Percentiles rank a stretch among this genome's conserved stretches.
Conservation (phyloP, 1,140 invertebrate genomes). For the silkworm (Bombyx mori) region DNA sequence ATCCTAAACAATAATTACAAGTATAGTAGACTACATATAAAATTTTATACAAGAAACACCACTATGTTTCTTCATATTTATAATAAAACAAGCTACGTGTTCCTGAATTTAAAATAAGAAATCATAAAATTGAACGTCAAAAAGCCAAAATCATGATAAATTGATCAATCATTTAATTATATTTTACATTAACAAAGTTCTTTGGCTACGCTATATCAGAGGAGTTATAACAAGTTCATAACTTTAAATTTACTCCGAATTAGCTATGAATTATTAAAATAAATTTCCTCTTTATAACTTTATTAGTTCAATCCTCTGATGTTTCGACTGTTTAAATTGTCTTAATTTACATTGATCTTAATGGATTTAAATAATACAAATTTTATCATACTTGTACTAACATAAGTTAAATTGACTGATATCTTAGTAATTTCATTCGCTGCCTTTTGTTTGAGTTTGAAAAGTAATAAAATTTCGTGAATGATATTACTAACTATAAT, state of each 20-base stretch:
- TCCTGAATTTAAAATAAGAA: conserved; percentile 8
- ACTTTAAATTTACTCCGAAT: conserved; percentile 13
- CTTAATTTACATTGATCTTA: background rate
- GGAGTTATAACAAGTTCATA: conserved; percentile 17
- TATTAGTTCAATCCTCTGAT: conserved; percentile 17
- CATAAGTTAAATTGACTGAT: too few species aligned
- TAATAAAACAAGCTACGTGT: background rate
- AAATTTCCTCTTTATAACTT: background rate
- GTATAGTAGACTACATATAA: too few species aligned
- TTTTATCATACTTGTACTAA: too few species aligned
- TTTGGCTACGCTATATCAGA: conserved; percentile 37
- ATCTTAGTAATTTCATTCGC: too few species aligned
- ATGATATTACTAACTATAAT: too few species aligned
- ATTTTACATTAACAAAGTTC: conserved; percentile 28
- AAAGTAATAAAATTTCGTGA: too few species aligned
- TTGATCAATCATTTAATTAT: conserved; percentile 30
- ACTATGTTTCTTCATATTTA: background rate
- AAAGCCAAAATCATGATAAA: conserved; percentile 20
- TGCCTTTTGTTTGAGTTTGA: too few species aligned
- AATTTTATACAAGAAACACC: background rate
- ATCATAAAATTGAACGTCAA: conserved; percentile 38
- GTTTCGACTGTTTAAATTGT: conserved; percentile 10
- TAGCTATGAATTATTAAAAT: conserved; percentile 10
- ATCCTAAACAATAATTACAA: too few species aligned
- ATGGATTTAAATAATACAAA: too few species aligned